Evolutionary conservation across 1,140 invertebrate species (phyloP).

Genomic region (Ips typographus): DNA sequence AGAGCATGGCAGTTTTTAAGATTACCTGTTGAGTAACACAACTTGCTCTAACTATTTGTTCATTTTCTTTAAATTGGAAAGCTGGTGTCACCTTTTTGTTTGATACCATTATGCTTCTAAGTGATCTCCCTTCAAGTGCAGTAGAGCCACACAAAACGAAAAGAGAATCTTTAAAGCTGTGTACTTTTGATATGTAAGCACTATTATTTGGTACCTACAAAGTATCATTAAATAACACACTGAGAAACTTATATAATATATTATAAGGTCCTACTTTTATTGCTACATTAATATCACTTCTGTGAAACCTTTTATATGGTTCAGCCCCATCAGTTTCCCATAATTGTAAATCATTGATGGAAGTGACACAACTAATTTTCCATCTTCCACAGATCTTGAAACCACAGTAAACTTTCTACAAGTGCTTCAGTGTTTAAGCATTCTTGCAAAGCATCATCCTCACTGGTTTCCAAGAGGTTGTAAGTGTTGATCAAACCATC

Average conservation of each 20-base stretch:
- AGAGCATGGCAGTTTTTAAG: slow-evolving; percentile 13
- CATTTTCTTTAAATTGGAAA: slow-evolving; percentile 62
- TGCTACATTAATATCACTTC: slow-evolving; percentile 37
- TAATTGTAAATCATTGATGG: slow-evolving; percentile 70
- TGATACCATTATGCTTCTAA: slow-evolving; percentile 58
- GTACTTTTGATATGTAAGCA: slow-evolving; percentile 67
- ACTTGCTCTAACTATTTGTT: slow-evolving; percentile 67
- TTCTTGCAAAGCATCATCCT: slow-evolving; percentile 79
- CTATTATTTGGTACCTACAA: slow-evolving; percentile 60
- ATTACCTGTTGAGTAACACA: slow-evolving; percentile 63
- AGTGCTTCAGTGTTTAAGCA: slow-evolving; percentile 84
- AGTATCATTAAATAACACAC: not conserved
- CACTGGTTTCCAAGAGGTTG: slow-evolving; percentile 70
- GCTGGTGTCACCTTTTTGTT: slow-evolving; percentile 57
- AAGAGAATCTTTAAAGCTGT: slow-evolving; percentile 52
- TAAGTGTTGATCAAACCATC: slow-evolving; percentile 88
- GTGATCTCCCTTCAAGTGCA: slow-evolving; percentile 54
- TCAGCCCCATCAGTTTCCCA: slow-evolving; percentile 57
- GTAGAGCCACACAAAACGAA: slow-evolving; percentile 66
- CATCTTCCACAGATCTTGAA: slow-evolving; percentile 53
- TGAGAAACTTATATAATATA: slow-evolving; percentile 25
- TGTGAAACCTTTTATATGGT: slow-evolving; percentile 51
- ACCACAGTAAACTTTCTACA: slow-evolving; percentile 66
- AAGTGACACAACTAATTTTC: slow-evolving; percentile 66
- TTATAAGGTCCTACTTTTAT: slow-evolving; percentile 38